Base-by-base conservation (phyloP, 2,888 invertebrate species). In the Trissonchulus sp. region DNA sequence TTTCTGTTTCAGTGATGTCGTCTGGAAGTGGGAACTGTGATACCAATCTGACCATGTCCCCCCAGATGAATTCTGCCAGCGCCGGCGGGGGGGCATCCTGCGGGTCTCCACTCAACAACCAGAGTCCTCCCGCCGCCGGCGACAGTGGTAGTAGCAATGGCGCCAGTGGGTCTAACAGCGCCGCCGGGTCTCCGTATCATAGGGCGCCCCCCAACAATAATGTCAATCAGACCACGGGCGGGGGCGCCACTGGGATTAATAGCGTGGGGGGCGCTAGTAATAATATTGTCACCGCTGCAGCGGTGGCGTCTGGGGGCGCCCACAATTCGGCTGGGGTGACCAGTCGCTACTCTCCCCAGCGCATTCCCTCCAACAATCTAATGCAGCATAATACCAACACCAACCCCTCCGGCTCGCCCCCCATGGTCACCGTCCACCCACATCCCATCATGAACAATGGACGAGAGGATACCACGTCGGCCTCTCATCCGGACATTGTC, bases 401-500 rank as follows among this genome's bases (percentile, higher is more conserved):
- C n/a, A 15, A 8, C 8, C 23, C 48, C 48, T 48, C 48, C 23
- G 48, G 48, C 8, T 48, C 48, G 8, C 8, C 48, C 23, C 8
- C 48, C 23, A 23, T 23, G 48, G 48, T 48, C 8, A 48, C 23
- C 48, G 23, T 15, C 23, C 15, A 34, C 18, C 31, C 28, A 18
- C 33, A 3, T 1, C 73, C n/a, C 31, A 72, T 81, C 37, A 81
- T 82, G 89, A 90, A 90, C 82, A 90, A 90, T 83, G 90, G 90
- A 38, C 89, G 89, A 78, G 88, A 90, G 79, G 90, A 91, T 84
- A 89, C 88, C 76, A 74, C 75, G 15, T 81, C 81, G 1, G 48
- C 23, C 48, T 48, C 48, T 23, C 86, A 86, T 76, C 90, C 89
- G 76, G 95, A 96, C 86, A 91, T 96, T 75, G 92, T 93, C 84